Evolutionary conservation across 1,140 invertebrate genomes (phyloP), one percentile per base, ranked within the genome.

Genomic region (Parasteatoda tepidariorum): DNA sequence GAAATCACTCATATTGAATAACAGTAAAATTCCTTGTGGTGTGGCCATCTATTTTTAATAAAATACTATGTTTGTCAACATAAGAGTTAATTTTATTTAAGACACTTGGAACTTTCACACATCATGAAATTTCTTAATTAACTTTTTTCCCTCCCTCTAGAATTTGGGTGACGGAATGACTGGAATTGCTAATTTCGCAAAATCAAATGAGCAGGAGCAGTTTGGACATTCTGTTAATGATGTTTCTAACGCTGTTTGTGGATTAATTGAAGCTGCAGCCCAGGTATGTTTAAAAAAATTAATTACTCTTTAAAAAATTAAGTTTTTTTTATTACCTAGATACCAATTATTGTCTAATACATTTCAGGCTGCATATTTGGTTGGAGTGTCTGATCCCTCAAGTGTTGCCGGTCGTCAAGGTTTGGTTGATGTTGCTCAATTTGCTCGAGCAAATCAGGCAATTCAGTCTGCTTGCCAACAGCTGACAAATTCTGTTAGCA

Each of bases 161-260:
- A 85, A 84, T 84, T 85, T 89, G 90, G 94, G 96, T 55, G 95
- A 97, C 85, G 95, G 95, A 41, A 96, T 98, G 93, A 96, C 95
- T 0, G 97, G 97, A 13, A 98, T 99, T 88, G 96, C 97, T 3
- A 95, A 94, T 86, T 93, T 95, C 86, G 97, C 97, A 2, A 96
- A 97, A 88, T 93, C 94, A 84, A 94, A 93, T 1, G 94, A 97
- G 85, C 93, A 95, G 87, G 94, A 96, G 84, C 92, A 94, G 74
- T 98, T 99, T 90, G 93, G 94, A n/a, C 92, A 94, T 83, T 93
- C 95, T 11, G 95, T 98, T 0, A 92, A 93, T 81, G 93, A 92
- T 59, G 96, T 96, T 3, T 95, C 96, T 9, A 91, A 92, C 57
- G 94, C 96, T 1, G 96, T 99, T 59, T 97, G 96, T 88, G 95